phyloP scores from a whole-genome alignment of 2,113 vertebrate genomes.

The Myocastor coypus region DNA sequence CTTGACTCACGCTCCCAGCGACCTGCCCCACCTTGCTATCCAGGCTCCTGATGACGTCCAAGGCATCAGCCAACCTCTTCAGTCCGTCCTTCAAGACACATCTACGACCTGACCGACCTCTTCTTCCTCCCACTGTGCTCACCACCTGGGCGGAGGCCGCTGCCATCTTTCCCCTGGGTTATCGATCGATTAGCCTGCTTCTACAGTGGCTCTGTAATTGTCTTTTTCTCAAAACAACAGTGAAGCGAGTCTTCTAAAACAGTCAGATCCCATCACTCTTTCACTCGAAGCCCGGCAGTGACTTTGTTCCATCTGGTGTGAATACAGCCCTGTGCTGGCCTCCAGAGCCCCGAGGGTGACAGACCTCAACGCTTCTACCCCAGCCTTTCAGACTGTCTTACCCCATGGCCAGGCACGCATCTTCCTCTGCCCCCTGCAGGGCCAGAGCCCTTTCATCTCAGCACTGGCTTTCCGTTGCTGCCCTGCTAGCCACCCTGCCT shows the following conservation, averaged over 20 bases:
- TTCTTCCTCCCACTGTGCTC: neutral
- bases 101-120: neutral
- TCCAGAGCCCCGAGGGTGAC: neutral
- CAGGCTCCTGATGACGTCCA: neutral
- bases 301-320: neutral
- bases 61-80: neutral
- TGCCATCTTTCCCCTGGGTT: fast-evolving
- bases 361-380: neutral
- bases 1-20: neutral
- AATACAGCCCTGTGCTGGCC: neutral
- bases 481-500: no score
- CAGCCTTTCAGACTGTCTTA: neutral
- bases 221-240: neutral
- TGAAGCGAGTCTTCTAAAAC: neutral
- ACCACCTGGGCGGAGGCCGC: no score
- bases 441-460: neutral
- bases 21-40: neutral
- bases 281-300: neutral
- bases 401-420: neutral
- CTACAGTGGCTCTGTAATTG: neutral
- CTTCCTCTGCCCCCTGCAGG: neutral
- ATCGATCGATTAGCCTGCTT: neutral
- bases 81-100: neutral
- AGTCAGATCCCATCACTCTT: neutral
- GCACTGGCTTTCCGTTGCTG: neutral